Base-by-base conservation (phyloP, 2,797 vertebrate species). In the Helarctos malayanus region DNA sequence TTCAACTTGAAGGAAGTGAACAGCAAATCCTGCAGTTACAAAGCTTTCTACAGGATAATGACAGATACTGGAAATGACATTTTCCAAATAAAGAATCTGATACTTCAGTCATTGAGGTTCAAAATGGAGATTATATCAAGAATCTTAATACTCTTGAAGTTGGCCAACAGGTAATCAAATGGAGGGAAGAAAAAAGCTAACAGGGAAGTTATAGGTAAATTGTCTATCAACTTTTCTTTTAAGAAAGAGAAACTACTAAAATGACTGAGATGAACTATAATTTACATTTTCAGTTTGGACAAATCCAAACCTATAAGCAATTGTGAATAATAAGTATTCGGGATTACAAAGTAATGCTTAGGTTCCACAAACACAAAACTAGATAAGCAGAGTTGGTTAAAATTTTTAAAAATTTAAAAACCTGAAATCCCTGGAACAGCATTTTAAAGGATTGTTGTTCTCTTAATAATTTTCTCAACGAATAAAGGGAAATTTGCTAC, bases 251-350 rank as follows among this genome's bases (percentile, higher is more conserved):
- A 96, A 91, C 38, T 59, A 68, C 15, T 47, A 71, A 78, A 75
- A 90, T 69, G 65, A 68, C 29, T 78, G 12, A 91, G 54, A 35
- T 69, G 11, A 88, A 88, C 25, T 85, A 71, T 79, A 81, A 79
- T 57, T 68, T 78, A 80, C 5, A 73, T 25, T 65, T 81, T 8
- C 47, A 23, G 21, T 85, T 59, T 89, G 29, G 13, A 89, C 78
- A 95, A 78, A 93, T 79, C 27, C 54, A 82, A 95, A 83, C 80
- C 27, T n/a, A 25, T 91, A 89, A 92, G 21, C 35, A 94, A 87
- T 15, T 68, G 11, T 92, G 35, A 88, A 78, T 73, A 47, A 71
- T 56, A 84, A 71, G 29, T 84, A 86, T 27, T 56, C 59, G 86
- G 45, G 59, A 57, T 75, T 41, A 91, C 14, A 91, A 83, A 83